Evolutionary conservation across 2,113 vertebrate genomes (phyloP), one percentile per base, ranked within the genome.

Genomic region (Muntiacus muntjak): DNA sequence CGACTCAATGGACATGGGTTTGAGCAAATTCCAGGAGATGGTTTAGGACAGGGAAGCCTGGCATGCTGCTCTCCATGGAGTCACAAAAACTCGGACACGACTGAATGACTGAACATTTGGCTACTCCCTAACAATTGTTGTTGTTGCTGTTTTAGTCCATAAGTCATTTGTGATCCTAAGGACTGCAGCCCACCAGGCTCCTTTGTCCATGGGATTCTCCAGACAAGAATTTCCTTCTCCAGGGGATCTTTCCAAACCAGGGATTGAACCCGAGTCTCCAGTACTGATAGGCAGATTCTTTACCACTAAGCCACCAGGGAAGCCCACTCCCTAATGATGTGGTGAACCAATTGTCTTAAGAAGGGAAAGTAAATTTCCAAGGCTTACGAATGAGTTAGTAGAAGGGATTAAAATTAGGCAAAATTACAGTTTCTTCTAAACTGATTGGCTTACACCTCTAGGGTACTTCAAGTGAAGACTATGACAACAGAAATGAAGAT

Each of bases 371-470:
- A 47, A 87, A 87, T 52, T 45, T 30, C 9, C 79, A 82, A 60
- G 26, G 23, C 52, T 64, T 26, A 36, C 57, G 52, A 85, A 62
- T 54, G 28, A 85, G 10, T 74, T 43, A 57, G 45, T 36, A 47
- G 15, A 62, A 97, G 58, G 30, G 45, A 79, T 9, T 50, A 81
- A 85, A 92, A 74, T 57, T 81, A 89, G 30, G 40, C 47, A 82
- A 50, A 50, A 50, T 50, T 50, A 50, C 47, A 50, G 57, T 82
- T 26, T 67, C 52, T 81, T 12, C 6, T 84, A 81, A 91, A 45
- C 84, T 43, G n/a, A 88, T 52, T 82, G 85, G 30, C 36, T 85
- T 86, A 92, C 1, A 94, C 30, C 8, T 58, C 25, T 83, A 10
- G 78, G 30, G 43, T 71, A 21, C 30, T 36, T 78, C 12, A 3